Percentiles rank a stretch among this genome's conserved stretches.
These are phyloP conservation scores for Mormyrus hasselquistii DNA, from an alignment of 2,797 vertebrate genomes.

Conservation along the genomic window DNA sequence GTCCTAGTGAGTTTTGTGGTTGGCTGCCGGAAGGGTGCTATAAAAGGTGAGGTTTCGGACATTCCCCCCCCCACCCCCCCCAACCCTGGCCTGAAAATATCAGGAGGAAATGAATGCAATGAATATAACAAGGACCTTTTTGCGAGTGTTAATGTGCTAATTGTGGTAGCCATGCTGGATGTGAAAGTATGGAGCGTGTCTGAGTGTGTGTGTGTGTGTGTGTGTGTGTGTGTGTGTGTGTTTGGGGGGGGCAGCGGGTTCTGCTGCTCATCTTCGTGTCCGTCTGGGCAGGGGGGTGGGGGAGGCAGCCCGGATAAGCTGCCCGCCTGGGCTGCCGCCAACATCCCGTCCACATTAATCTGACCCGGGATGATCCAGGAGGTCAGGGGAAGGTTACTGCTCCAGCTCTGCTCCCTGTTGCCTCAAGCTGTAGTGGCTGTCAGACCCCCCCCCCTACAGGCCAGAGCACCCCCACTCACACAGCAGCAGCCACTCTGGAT, in stretches of 20 bases:
- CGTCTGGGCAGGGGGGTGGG: background rate
- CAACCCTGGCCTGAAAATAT: background rate
- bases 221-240: slow-evolving; percentile 31
- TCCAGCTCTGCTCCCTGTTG: slow-evolving; percentile 15
- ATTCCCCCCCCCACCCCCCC: slow-evolving; percentile 26
- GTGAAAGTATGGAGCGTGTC: background rate
- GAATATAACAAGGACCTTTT: background rate
- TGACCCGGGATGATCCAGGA: slow-evolving; percentile 43
- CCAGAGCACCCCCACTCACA: slow-evolving; percentile 1
- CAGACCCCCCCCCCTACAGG: background rate
- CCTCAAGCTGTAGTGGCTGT: background rate
- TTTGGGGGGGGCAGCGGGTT: background rate
- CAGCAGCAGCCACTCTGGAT: slow-evolving; percentile 6
- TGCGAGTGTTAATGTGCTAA: background rate
- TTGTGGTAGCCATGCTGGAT: background rate
- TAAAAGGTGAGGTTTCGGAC: slow-evolving; percentile 55
- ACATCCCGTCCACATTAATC: slow-evolving; percentile 35
- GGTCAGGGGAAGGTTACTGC: slow-evolving; percentile 54
- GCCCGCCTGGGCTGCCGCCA: slow-evolving; percentile 25
- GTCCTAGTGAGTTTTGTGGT: slow-evolving; percentile 48
- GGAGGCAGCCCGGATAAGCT: background rate
- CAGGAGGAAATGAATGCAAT: background rate
- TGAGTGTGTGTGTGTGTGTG: slow-evolving; percentile 40
- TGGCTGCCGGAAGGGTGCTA: slow-evolving; percentile 47
- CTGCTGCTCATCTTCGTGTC: background rate